Percentiles rank a stretch among this genome's conserved stretches.
phyloP scores from a whole-genome alignment of 1,140 invertebrate genomes.

The Vanessa tameamea region DNA sequence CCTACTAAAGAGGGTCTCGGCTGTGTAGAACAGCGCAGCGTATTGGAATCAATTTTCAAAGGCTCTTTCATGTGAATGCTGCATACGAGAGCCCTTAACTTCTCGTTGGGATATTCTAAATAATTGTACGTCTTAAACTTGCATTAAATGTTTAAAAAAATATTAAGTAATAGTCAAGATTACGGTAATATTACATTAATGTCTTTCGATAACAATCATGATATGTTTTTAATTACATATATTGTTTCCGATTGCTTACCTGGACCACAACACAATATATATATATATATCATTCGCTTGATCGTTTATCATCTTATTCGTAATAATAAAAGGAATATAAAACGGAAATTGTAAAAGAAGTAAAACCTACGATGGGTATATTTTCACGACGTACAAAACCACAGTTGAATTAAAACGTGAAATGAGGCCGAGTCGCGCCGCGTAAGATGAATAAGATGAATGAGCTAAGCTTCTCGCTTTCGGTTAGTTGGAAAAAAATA shows the following conservation, averaged over 20 bases:
- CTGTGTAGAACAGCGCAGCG: neutral
- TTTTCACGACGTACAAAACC: slow-evolving; percentile 24
- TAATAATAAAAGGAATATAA: neutral
- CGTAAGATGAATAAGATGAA: slow-evolving; percentile 24
- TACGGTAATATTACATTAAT: too few relatives aligned
- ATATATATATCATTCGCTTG: too few relatives aligned
- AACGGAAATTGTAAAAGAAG: neutral
- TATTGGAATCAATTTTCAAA: slow-evolving; percentile 21
- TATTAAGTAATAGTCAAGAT: too few relatives aligned
- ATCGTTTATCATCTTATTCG: too few relatives aligned
- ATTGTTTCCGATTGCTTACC: too few relatives aligned
- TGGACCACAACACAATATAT: too few relatives aligned
- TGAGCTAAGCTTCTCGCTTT: slow-evolving; percentile 1
- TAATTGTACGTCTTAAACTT: neutral
- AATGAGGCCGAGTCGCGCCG: slow-evolving; percentile 20
- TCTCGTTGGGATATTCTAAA: slow-evolving; percentile 7
- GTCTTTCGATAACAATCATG: too few relatives aligned
- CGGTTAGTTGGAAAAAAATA: neutral
- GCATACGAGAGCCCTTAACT: slow-evolving; percentile 10
- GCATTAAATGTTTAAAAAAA: too few relatives aligned
- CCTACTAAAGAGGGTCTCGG: neutral
- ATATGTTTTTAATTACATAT: too few relatives aligned
- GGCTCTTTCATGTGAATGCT: slow-evolving; percentile 13
- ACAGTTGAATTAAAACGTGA: slow-evolving; percentile 25
- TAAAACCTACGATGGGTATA: slow-evolving; percentile 12